Evolutionary conservation across 2,113 vertebrate species (phyloP).

Genomic region (Bubalus kerabau): DNA sequence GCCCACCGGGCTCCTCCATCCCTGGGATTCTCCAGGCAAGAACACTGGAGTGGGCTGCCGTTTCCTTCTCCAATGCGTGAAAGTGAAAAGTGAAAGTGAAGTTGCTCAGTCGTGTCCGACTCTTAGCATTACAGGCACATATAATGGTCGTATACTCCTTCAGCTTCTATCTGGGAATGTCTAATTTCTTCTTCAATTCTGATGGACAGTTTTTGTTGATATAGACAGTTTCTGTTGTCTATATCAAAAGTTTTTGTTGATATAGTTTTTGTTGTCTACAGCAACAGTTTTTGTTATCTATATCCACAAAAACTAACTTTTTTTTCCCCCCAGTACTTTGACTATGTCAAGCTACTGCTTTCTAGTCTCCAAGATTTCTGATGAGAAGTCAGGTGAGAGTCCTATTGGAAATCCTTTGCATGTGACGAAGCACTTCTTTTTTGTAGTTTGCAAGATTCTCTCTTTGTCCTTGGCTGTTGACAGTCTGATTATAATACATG

Average conservation of each 20-base stretch:
- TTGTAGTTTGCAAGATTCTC: not conserved
- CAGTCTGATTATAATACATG: not conserved
- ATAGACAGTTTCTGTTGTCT: not conserved
- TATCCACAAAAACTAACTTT: not conserved
- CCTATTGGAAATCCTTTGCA: not conserved
- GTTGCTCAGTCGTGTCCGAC: too few relatives aligned
- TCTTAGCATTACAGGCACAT: not conserved
- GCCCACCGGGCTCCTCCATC: too few relatives aligned
- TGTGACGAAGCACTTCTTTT: not conserved
- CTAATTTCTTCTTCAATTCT: not conserved
- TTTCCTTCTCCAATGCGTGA: too few relatives aligned
- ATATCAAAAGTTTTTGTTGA: not conserved
- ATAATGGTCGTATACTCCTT: not conserved
- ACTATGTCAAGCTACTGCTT: not conserved
- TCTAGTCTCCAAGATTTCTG: not conserved
- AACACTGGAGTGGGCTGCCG: too few relatives aligned
- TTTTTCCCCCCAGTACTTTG: not conserved
- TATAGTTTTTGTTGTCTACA: too few relatives aligned
- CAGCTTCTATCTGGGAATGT: not conserved
- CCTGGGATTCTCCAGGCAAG: too few relatives aligned
- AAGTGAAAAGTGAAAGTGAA: too few relatives aligned
- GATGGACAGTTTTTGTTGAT: not conserved
- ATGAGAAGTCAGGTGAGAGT: not conserved
- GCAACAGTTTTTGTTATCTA: not conserved
- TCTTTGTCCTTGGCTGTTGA: not conserved